phyloP scores from a whole-genome alignment of 37 sponge, comb jelly and placozoan species.

The Bolinopsis microptera region DNA sequence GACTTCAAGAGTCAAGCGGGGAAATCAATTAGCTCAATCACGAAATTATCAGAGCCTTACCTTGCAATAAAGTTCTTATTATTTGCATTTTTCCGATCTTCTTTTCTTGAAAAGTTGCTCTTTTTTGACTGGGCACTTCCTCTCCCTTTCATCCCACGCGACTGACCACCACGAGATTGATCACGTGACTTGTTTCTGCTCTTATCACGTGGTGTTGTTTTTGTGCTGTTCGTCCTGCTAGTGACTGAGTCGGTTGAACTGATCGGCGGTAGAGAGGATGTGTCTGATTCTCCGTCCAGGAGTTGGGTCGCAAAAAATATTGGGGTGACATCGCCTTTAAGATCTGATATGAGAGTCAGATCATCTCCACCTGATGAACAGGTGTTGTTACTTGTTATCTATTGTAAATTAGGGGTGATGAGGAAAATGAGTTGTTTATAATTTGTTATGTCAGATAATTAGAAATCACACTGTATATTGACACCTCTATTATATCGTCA shows the following conservation, averaged over 20 bases:
- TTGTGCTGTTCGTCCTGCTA: neutral
- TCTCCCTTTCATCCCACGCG: neutral
- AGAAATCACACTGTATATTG: too few relatives aligned
- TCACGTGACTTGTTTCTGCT: neutral
- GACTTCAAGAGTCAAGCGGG: too few relatives aligned
- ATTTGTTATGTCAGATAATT: too few relatives aligned
- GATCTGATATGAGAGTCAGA: constrained; percentile 10
- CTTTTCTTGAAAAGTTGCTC: constrained; percentile 7
- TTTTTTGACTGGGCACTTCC: constrained; percentile 11
- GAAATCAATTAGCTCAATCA: too few relatives aligned
- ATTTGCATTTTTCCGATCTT: neutral
- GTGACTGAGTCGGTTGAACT: neutral
- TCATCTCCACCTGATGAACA: neutral
- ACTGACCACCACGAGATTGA: too few relatives aligned
- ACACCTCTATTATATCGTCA: too few relatives aligned
- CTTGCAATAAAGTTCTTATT: constrained; percentile 64
- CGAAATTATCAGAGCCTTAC: neutral
- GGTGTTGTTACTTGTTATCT: too few relatives aligned
- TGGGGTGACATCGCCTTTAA: constrained; percentile 23
- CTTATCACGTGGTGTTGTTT: neutral
- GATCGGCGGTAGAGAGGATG: constrained; percentile 3
- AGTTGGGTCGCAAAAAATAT: constrained; percentile 50
- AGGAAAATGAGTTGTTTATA: too few relatives aligned
- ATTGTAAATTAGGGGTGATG: too few relatives aligned
- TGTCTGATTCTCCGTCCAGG: neutral